phyloP scores from a whole-genome alignment of 2,797 vertebrate genomes.

The Coregonus sp. region DNA sequence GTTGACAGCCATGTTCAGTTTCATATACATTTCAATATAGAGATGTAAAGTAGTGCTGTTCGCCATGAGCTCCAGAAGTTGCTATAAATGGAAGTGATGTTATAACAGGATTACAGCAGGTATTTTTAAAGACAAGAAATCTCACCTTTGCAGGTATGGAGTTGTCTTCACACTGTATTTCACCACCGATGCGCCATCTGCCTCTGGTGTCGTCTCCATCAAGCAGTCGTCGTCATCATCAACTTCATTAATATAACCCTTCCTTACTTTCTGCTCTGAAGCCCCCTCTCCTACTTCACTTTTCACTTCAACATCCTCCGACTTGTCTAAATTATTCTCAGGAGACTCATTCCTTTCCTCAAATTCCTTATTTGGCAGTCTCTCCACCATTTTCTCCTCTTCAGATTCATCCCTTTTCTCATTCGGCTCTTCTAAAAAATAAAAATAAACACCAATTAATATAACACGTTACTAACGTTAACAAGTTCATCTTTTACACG shows the following conservation, averaged over 20 bases:
- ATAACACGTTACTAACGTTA: not conserved
- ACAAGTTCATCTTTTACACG: not conserved
- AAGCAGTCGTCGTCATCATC: conserved; percentile 19
- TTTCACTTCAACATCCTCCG: conserved; percentile 11
- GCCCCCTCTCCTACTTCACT: conserved; percentile 22
- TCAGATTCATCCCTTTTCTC: conserved; percentile 28
- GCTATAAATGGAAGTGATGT: not conserved
- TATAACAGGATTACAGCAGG: not conserved
- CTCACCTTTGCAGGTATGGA: conserved; percentile 83
- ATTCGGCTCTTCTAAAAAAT: conserved; percentile 2
- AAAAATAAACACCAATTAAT: not conserved
- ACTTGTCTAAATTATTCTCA: conserved; percentile 11
- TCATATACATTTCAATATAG: not conserved
- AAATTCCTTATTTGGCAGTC: not conserved
- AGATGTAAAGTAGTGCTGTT: not conserved
- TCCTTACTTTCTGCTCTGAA: not conserved
- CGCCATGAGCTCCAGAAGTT: not conserved
- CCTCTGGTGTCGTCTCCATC: conserved; percentile 38
- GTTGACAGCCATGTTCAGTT: not conserved
- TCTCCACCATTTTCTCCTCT: conserved; percentile 13
- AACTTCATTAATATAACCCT: conserved; percentile 29
- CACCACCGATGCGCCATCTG: conserved; percentile 68
- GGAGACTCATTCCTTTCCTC: conserved; percentile 9
- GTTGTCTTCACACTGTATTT: conserved; percentile 82
- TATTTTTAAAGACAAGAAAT: too few species aligned